A percentile compares a stretch with the other conserved stretches of the same genome.
These are phyloP conservation scores for Seison nebaliae DNA, from an alignment of 1,140 invertebrate species.

Conservation along the genomic window DNA sequence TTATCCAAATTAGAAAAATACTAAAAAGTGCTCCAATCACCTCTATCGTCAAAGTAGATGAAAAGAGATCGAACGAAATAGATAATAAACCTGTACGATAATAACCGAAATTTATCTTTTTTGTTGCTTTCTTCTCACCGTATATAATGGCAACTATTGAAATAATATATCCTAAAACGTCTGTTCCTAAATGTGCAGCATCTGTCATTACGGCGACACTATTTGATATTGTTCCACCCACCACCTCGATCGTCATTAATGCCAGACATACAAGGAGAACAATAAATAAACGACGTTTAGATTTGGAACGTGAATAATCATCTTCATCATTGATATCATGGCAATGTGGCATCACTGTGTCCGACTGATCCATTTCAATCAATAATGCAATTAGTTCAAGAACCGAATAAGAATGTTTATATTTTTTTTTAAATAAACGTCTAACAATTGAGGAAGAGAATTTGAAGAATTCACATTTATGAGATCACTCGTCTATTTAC, in stretches of 20 bases:
- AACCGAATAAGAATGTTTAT: too few species aligned
- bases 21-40: slow-evolving; percentile 13
- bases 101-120: not conserved
- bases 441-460: too few species aligned
- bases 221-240: slow-evolving; percentile 60
- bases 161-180: slow-evolving; percentile 88
- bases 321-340: too few species aligned
- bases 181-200: slow-evolving; percentile 75
- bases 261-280: slow-evolving; percentile 60
- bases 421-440: too few species aligned
- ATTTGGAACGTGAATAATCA: too few species aligned
- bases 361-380: too few species aligned
- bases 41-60: slow-evolving; percentile 5
- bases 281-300: slow-evolving; percentile 44
- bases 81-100: not conserved
- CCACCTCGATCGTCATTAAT: slow-evolving; percentile 69
- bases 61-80: not conserved
- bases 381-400: too few species aligned
- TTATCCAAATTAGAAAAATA: slow-evolving; percentile 13
- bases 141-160: slow-evolving; percentile 9
- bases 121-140: not conserved
- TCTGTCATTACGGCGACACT: slow-evolving; percentile 85
- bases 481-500: too few species aligned
- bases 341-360: too few species aligned
- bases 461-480: too few species aligned